Evolutionary conservation across 2,888 invertebrate species (phyloP).

Genomic region (Mythimna pallens): DNA sequence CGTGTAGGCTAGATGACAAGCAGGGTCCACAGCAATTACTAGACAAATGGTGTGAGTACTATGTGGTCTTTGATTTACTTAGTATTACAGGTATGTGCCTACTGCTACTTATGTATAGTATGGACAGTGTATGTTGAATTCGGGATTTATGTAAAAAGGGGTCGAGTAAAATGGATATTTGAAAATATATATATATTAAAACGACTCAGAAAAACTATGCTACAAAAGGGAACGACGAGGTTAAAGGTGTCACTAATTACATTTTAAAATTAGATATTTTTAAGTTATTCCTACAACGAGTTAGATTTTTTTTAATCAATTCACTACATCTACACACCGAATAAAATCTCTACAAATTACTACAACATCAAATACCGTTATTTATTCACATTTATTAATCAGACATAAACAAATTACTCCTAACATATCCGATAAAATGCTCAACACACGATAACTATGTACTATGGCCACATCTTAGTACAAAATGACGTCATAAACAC

Average conservation of each 20-base stretch:
- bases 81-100: constrained; percentile 23
- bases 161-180: not conserved
- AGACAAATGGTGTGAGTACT: constrained; percentile 49
- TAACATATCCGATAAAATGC: constrained; percentile 9
- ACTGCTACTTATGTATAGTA: constrained; percentile 27
- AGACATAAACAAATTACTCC: constrained; percentile 29
- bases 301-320: too few species aligned
- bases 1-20: constrained; percentile 57
- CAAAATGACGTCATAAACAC: constrained; percentile 20
- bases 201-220: not conserved
- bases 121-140: constrained; percentile 16
- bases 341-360: not conserved
- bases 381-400: constrained; percentile 14
- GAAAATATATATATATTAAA: constrained; percentile 3
- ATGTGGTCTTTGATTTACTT: constrained; percentile 45
- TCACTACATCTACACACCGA: constrained; percentile 10
- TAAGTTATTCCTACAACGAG: not conserved
- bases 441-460: constrained; percentile 9
- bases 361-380: constrained; percentile 7
- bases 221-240: not conserved
- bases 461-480: constrained; percentile 7
- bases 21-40: constrained; percentile 48
- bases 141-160: constrained; percentile 1
- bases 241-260: not conserved
- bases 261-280: not conserved